Evolutionary conservation across 1,140 invertebrate genomes (phyloP).

Genomic region (Drosophila punjabiensis): DNA sequence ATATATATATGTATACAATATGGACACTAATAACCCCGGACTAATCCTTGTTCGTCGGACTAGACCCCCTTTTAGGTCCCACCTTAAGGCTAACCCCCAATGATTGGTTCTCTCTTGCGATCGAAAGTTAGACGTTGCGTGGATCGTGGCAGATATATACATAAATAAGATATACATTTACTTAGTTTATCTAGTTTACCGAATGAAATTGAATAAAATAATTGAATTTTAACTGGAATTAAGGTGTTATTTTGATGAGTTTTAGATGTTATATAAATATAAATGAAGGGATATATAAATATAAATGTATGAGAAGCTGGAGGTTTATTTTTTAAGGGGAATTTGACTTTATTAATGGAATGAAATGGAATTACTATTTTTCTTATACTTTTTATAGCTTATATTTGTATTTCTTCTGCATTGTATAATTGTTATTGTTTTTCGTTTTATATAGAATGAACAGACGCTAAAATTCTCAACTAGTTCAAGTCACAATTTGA

Average conservation of each 20-base stretch:
- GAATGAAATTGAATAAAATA: neutral
- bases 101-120: constrained; percentile 27
- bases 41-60: constrained; percentile 2
- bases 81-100: neutral
- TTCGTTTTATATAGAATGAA: no score
- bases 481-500: no score
- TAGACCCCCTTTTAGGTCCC: neutral
- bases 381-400: no score
- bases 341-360: no score
- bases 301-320: no score
- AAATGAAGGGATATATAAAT: no score
- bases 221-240: neutral
- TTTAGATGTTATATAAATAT: neutral
- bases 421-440: no score
- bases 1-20: neutral
- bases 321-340: no score
- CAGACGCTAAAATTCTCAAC: no score
- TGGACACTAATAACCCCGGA: neutral
- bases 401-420: no score
- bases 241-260: neutral
- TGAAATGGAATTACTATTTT: no score
- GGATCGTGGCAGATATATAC: neutral
- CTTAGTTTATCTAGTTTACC: constrained; percentile 11
- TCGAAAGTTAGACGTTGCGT: neutral
- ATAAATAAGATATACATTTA: constrained; percentile 15